Evolutionary conservation across 1,140 invertebrate genomes (phyloP), one percentile per base, ranked within the genome.

Genomic region (Drosophila takahashii): DNA sequence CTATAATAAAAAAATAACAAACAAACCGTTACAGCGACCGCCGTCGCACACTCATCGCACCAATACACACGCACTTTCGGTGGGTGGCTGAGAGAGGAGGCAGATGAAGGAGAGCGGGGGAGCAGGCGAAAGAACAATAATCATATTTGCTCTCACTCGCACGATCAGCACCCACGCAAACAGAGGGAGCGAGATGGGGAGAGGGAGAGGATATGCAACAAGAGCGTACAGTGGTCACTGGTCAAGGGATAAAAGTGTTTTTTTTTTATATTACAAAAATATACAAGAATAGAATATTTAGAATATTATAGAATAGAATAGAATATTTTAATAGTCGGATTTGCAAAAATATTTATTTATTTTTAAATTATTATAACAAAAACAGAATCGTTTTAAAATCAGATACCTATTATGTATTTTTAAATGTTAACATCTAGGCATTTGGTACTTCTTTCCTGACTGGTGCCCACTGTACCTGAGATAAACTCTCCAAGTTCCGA

Each of bases 1-100:
- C 81, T 71, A 80, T 61, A 81, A 86, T 70, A 85, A 86, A 67
- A 85, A 85, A 85, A 56, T 41, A 61, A 41, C 36, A 51, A 51
- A 51, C 67, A 74, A 75, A 86, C 79, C 45, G 61, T 77, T 81
- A 73, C 67, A 64, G 54, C 39, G 45, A 52, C 54, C 47, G 48
- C 52, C 42, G 42, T 39, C 53, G 56, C 48, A 75, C 44, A 58
- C 39, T 48, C 45, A 66, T 48, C 59, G 29, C 53, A 51, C 39
- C 16, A 34, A 73, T 32, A 62, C 54, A 67, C 11, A 74, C 61
- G 44, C 47, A 67, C 44, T 47, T 26, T 11, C 16, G 5, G n/a
- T 16, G 22, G 29, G 10, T 2, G 9, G 1, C 0, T 15, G 3
- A 48, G 10, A 13, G 22, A 32, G 16, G n/a, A 13, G 36, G 7